Percentiles rank a stretch among this genome's conserved stretches.
Evolutionary conservation across 2,113 vertebrate genomes (phyloP).

Genomic region (Halichoeres trimaculatus): DNA sequence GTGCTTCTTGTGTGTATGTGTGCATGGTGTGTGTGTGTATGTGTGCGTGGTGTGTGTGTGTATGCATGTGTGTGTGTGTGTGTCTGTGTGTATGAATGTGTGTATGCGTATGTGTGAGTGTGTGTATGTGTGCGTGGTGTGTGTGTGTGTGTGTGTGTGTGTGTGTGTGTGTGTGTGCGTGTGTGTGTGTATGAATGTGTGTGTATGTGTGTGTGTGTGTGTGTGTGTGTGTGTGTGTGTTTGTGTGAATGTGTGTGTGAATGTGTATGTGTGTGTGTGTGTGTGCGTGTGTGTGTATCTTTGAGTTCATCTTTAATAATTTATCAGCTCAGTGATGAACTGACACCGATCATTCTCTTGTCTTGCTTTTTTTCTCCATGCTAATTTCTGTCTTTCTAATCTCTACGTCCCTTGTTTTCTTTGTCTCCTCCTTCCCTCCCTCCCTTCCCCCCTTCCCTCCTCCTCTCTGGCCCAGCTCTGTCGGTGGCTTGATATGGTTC

Average conservation of each 20-base stretch:
- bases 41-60: neutral
- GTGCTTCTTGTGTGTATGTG: too few species aligned
- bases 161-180: too few species aligned
- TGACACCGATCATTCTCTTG: conserved; percentile 45
- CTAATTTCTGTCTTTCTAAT: conserved; percentile 7
- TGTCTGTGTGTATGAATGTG: neutral
- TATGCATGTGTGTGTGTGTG: too few species aligned
- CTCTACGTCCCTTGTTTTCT: conserved; percentile 15
- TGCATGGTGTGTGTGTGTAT: neutral
- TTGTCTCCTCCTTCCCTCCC: neutral
- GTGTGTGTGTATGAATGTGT: neutral
- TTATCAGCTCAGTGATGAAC: conserved; percentile 37
- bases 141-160: too few species aligned
- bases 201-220: too few species aligned
- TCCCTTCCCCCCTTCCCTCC: too few species aligned
- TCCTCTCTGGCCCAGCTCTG: too few species aligned
- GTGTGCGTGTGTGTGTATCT: neutral
- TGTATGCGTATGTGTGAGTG: too few species aligned
- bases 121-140: neutral
- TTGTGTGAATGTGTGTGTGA: neutral
- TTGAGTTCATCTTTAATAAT: conserved; percentile 62
- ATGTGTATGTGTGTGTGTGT: too few species aligned
- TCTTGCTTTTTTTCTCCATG: conserved; percentile 18
- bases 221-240: neutral
- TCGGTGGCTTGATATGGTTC: conserved; percentile 27